Base-by-base conservation (phyloP, 2,888 invertebrate species). In the Aplocera efformata region DNA sequence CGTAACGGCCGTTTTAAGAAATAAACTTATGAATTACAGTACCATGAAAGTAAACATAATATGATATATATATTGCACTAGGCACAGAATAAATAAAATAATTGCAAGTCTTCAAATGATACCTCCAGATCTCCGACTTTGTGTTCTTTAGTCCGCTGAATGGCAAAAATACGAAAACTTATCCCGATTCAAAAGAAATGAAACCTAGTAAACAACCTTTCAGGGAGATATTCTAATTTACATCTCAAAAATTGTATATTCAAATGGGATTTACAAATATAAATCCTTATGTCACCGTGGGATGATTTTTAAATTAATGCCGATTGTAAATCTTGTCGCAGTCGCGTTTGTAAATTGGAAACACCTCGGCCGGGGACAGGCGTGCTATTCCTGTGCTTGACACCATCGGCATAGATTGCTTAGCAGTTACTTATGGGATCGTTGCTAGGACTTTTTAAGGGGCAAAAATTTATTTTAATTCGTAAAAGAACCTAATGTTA, bases 341-440 rank as follows among this genome's bases (percentile, higher is more conserved):
- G 60, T 63, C 67, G 66, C 67, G 70, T 69, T 54, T 58, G 71
- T 79, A 79, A 81, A 84, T 82, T 83, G 78, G 77, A 76, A 80
- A 79, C 83, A 80, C 79, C 78, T 79, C 72, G 67, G 68, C 65
- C 66, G 71, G 75, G 68, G 72, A 68, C 62, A 56, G 43, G 56
- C 61, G 58, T 71, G 78, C 83, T 84, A 84, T 84, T 84, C 75
- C 80, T 85, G 86, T 67, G 63, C 53, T 59, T 85, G 86, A 84
- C 85, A 77, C 70, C 63, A 63, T 66, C 63, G 45, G 46, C 48
- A 42, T 43, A 36, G 45, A 33, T 36, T 45, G 11, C 30, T 32
- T 28, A 23, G 35, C 25, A 30, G 29, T 40, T 9, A 20, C 8
- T 9, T 10, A 7, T 29, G 36, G 40, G 32, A 32, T 7, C 10